phyloP scores from a whole-genome alignment of 2,888 invertebrate species.

The Metopia argyrocephala region DNA sequence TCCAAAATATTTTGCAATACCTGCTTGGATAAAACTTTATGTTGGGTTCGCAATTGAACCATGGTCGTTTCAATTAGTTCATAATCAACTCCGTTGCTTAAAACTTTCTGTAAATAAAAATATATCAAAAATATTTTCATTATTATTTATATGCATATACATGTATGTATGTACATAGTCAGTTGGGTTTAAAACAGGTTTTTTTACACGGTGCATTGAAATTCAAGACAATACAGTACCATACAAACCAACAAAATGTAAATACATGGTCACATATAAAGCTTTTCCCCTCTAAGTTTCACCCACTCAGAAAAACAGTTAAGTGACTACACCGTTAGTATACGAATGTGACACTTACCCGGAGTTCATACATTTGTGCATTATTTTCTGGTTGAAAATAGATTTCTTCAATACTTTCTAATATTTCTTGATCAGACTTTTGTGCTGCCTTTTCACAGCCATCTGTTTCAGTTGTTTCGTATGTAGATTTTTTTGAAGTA shows the following conservation, averaged over 20 bases:
- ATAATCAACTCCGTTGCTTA: slow-evolving; percentile 73
- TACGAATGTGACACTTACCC: slow-evolving; percentile 68
- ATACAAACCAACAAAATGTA: neutral
- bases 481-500: slow-evolving; percentile 31
- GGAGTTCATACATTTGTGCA: slow-evolving; percentile 75
- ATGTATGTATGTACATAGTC: too few relatives aligned
- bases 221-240: neutral
- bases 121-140: neutral
- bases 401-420: slow-evolving; percentile 76
- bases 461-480: slow-evolving; percentile 48
- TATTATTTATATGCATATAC: neutral
- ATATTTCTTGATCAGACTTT: slow-evolving; percentile 77
- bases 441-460: slow-evolving; percentile 65
- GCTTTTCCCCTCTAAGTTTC: slow-evolving; percentile 39
- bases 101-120: slow-evolving; percentile 72
- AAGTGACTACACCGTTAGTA: too few relatives aligned
- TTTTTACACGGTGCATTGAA: slow-evolving; percentile 18
- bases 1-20: slow-evolving; percentile 95
- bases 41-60: slow-evolving; percentile 75
- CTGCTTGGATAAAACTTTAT: slow-evolving; percentile 91
- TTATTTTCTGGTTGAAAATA: slow-evolving; percentile 76
- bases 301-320: neutral
- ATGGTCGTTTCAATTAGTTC: slow-evolving; percentile 75
- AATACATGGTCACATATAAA: slow-evolving; percentile 2
- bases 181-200: slow-evolving; percentile 55